These are phyloP conservation scores for Lasioglossum zephyrum DNA, from an alignment of 2,888 invertebrate genomes.

Conservation along the genomic window DNA sequence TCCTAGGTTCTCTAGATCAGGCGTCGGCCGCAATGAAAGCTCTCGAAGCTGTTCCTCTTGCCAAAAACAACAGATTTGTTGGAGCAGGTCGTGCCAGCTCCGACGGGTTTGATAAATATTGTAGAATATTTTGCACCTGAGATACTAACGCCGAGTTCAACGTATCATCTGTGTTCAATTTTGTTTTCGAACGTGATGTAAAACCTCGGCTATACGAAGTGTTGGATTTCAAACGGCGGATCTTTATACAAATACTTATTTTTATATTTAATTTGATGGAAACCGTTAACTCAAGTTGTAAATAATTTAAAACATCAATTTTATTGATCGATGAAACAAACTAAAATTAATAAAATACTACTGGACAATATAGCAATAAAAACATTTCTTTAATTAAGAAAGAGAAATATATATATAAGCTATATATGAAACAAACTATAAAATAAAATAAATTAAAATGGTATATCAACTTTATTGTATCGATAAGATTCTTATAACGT, in stretches of 20 bases:
- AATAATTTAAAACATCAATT: not conserved
- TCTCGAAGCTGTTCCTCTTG: slow-evolving; percentile 36
- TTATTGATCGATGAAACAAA: not conserved
- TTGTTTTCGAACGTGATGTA: not conserved
- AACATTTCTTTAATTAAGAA: not conserved
- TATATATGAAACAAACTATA: not conserved
- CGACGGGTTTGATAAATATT: slow-evolving; percentile 1
- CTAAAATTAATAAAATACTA: not conserved
- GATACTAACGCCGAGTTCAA: not conserved
- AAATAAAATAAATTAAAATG: not conserved
- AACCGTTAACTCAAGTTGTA: not conserved
- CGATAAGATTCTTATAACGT: too few species aligned
- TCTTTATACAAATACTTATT: not conserved
- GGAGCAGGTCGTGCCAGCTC: not conserved
- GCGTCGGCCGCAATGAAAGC: not conserved
- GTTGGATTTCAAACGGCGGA: not conserved
- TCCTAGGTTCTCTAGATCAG: not conserved
- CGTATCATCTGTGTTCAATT: not conserved
- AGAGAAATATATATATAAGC: not conserved
- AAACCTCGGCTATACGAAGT: not conserved
- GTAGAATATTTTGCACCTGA: slow-evolving; percentile 5
- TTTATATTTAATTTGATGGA: not conserved
- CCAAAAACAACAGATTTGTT: slow-evolving; percentile 13
- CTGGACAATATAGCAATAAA: not conserved
- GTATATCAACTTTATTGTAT: too few species aligned